These are phyloP conservation scores for Clarias magur DNA, from an alignment of 2,113 vertebrate species.

Conservation along the genomic window DNA sequence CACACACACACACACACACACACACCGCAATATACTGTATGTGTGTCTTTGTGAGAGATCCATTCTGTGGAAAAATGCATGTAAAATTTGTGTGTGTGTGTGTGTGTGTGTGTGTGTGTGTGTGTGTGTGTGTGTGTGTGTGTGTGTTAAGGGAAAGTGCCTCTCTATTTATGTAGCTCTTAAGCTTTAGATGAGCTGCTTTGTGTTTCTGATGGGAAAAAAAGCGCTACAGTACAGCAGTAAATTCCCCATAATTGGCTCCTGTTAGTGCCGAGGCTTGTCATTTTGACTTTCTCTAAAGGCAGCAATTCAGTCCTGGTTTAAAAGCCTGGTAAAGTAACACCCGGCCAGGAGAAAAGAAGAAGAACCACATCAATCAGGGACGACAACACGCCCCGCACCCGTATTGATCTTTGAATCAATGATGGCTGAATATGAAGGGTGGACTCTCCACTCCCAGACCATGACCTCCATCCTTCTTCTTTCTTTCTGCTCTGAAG, in stretches of 20 bases:
- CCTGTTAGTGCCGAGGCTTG: constrained; percentile 60
- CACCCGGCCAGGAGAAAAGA: constrained; percentile 39
- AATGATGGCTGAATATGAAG: constrained; percentile 39
- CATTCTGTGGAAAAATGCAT: constrained; percentile 55
- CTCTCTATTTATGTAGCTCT: constrained; percentile 58
- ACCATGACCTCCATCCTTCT: constrained; percentile 42
- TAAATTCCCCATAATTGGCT: constrained; percentile 67
- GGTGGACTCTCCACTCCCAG: constrained; percentile 8
- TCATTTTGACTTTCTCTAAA: constrained; percentile 62
- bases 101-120: constrained; percentile 35
- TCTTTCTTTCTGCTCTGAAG: constrained; percentile 19
- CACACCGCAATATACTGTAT: neutral
- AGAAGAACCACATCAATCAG: constrained; percentile 40
- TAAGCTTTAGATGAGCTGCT: constrained; percentile 55
- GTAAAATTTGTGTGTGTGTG: constrained; percentile 58
- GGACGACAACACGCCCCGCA: neutral
- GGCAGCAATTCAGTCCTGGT: constrained; percentile 44
- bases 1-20: neutral
- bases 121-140: constrained; percentile 40
- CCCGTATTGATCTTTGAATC: constrained; percentile 51
- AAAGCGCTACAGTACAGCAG: constrained; percentile 52
- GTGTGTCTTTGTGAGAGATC: constrained; percentile 28
- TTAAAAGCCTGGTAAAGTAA: constrained; percentile 53
- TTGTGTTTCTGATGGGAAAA: constrained; percentile 64
- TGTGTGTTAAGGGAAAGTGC: constrained; percentile 45